Evolutionary conservation across 1,140 invertebrate species (phyloP).

Genomic region (Tachypleus tridentatus): DNA sequence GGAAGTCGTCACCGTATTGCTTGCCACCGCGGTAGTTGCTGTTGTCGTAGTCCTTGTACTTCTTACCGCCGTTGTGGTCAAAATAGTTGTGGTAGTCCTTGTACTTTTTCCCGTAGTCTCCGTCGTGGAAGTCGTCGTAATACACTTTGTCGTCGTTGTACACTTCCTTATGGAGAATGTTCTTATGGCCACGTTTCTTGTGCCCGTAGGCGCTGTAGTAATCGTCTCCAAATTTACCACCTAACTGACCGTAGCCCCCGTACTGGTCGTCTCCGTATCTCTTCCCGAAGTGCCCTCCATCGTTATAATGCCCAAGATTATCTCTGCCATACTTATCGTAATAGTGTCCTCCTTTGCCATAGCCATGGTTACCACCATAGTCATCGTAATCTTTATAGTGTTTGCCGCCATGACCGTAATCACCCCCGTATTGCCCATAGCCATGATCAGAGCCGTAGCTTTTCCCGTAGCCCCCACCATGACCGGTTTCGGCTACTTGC

Average conservation of each 20-base stretch:
- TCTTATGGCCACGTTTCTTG: slow-evolving; percentile 23
- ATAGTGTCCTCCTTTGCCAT: slow-evolving; percentile 9
- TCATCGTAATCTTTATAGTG: slow-evolving; percentile 5
- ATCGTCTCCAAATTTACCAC: slow-evolving; percentile 14
- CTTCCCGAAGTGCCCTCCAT: slow-evolving; percentile 10
- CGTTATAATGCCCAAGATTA: slow-evolving; percentile 10
- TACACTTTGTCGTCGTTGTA: slow-evolving; percentile 25
- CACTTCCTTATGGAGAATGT: slow-evolving; percentile 26
- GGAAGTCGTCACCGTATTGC: slow-evolving; percentile 20
- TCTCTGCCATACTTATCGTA: slow-evolving; percentile 19
- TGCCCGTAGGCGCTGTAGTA: slow-evolving; percentile 20
- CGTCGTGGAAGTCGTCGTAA: slow-evolving; percentile 24
- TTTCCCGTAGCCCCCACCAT: neutral
- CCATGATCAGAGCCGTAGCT: neutral
- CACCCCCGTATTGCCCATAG: slow-evolving; percentile 3
- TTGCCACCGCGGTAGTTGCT: slow-evolving; percentile 17
- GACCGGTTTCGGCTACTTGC: neutral
- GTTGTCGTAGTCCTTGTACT: slow-evolving; percentile 14
- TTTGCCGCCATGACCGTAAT: slow-evolving; percentile 14
- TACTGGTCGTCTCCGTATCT: slow-evolving; percentile 9
- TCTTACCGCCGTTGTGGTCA: slow-evolving; percentile 16
- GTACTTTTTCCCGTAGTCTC: slow-evolving; percentile 24
- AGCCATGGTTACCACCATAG: slow-evolving; percentile 11
- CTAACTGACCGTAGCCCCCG: slow-evolving; percentile 17
- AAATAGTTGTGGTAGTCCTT: slow-evolving; percentile 20